Evolutionary conservation across 2,888 invertebrate genomes (phyloP).

Genomic region (Idaea straminata): DNA sequence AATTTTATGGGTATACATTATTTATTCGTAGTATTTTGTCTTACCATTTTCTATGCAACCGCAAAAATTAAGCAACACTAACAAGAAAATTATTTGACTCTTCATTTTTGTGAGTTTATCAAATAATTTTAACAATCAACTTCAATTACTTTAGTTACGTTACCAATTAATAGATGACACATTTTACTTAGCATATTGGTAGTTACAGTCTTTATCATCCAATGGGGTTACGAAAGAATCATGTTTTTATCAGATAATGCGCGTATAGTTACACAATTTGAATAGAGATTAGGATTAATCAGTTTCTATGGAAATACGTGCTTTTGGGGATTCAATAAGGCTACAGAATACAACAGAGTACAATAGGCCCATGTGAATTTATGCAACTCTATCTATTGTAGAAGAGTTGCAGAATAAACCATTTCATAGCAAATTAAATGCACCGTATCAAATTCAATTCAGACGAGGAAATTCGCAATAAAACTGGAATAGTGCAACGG

Average conservation of each 20-base stretch:
- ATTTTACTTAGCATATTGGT: neutral
- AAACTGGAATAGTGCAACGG: neutral
- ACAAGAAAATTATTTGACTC: neutral
- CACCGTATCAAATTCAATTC: neutral
- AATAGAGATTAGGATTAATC: conserved; percentile 3
- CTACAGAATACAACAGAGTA: neutral
- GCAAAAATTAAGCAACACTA: neutral
- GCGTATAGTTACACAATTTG: neutral
- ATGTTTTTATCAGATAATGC: neutral
- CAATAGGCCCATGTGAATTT: neutral
- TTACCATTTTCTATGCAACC: conserved; percentile 22
- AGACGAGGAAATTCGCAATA: neutral
- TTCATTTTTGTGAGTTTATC: neutral
- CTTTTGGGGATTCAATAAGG: neutral
- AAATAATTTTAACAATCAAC: neutral
- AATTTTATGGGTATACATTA: no score
- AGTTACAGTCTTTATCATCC: neutral
- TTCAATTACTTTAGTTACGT: neutral
- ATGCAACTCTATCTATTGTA: neutral
- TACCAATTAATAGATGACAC: neutral
- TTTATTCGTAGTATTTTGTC: no score
- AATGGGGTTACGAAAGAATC: neutral
- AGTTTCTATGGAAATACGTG: neutral
- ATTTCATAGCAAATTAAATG: neutral
- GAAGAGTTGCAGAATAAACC: neutral